phyloP scores from a whole-genome alignment of 2,797 vertebrate genomes.

The Sebastiscus albofasciatus region DNA sequence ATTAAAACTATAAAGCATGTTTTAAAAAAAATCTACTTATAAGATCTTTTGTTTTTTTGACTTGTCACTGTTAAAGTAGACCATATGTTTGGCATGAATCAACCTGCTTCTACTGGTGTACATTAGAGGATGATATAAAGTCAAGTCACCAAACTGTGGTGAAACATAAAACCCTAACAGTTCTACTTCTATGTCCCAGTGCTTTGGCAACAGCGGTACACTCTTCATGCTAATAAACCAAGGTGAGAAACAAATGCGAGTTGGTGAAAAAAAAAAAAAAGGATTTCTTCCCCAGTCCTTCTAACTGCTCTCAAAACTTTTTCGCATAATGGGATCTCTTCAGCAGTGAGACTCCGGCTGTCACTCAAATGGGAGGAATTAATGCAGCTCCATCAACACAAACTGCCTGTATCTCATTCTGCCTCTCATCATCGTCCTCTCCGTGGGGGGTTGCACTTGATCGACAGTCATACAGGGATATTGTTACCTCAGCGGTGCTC shows the following conservation, averaged over 20 bases:
- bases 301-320: constrained; percentile 34
- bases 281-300: neutral
- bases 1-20: neutral
- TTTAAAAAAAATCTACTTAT: no score
- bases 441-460: constrained; percentile 27
- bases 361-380: constrained; percentile 61
- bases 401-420: constrained; percentile 49
- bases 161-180: neutral
- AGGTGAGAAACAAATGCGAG: neutral
- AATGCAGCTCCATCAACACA: constrained; percentile 53
- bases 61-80: neutral
- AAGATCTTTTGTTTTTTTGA: neutral
- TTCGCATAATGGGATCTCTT: constrained; percentile 39
- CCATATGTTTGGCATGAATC: neutral
- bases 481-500: constrained; percentile 30
- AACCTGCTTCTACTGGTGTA: neutral
- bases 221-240: constrained; percentile 3
- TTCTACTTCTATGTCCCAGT: neutral
- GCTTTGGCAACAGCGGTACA: constrained; percentile 1
- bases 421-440: constrained; percentile 56
- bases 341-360: constrained; percentile 43
- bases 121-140: neutral
- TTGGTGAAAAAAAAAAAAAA: neutral
- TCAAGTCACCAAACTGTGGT: neutral
- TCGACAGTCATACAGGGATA: constrained; percentile 36